These are phyloP conservation scores for Boloria euphrosyne DNA, from an alignment of 2,888 invertebrate genomes.

Conservation along the genomic window DNA sequence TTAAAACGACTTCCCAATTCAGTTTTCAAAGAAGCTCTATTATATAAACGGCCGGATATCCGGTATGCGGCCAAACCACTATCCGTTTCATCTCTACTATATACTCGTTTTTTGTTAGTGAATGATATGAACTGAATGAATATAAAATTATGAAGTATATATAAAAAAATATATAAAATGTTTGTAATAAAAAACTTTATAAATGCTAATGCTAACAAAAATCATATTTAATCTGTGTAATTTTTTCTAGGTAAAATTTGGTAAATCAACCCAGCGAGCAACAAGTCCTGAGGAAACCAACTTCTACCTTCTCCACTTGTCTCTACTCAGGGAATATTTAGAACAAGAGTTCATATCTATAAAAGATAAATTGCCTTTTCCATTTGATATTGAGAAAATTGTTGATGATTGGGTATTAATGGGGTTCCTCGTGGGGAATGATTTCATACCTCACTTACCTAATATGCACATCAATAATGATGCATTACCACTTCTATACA, in stretches of 20 bases:
- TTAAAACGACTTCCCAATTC: too few relatives aligned
- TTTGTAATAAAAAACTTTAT: too few relatives aligned
- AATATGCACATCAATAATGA: constrained; percentile 96
- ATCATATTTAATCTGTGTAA: too few relatives aligned
- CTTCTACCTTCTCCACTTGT: constrained; percentile 96
- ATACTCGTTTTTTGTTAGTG: too few relatives aligned
- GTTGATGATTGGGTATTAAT: constrained; percentile 99
- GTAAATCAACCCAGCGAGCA: constrained; percentile 85
- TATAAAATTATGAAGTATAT: too few relatives aligned
- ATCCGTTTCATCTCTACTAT: too few relatives aligned
- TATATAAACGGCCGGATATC: too few relatives aligned
- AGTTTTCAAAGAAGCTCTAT: too few relatives aligned
- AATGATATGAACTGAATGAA: too few relatives aligned
- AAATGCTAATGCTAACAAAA: too few relatives aligned
- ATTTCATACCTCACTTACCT: constrained; percentile 98
- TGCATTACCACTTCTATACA: constrained; percentile 93
- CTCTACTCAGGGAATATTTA: constrained; percentile 95
- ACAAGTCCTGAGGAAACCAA: constrained; percentile 93
- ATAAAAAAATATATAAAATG: too few relatives aligned
- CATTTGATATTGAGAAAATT: constrained; percentile 92
- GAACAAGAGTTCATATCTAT: constrained; percentile 92
- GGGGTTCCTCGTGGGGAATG: constrained; percentile 98
- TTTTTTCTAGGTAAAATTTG: constrained; percentile 86
- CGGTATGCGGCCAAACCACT: too few relatives aligned
- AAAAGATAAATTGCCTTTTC: constrained; percentile 86